Evolutionary conservation across 1,140 invertebrate genomes (phyloP), one percentile per base, ranked within the genome.

Genomic region (Calycopis cecrops): DNA sequence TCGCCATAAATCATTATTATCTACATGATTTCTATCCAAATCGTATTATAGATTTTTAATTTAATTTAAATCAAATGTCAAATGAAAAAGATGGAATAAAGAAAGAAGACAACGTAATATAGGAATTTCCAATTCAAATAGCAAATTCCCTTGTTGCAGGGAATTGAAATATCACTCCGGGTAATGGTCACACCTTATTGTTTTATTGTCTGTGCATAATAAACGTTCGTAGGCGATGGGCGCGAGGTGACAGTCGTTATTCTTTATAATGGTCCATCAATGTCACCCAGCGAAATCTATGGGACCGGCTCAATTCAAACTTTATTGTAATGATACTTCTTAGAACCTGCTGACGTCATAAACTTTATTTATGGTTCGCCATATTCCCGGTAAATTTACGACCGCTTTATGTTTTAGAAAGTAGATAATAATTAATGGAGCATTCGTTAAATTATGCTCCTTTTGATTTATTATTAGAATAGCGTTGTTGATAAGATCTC

Each of bases 201-300:
- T 69, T 71, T 71, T 67, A 71, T 69, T 64, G 63, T 59, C 48
- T 55, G 63, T 59, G 58, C 52, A 60, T 62, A 64, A 69, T 69
- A 65, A 71, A 71, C 55, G 48, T 35, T 44, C 52, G 28, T 21
- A 35, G 34, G 28, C 34, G 48, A 33, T 35, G 48, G 48, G 59
- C 47, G 65, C 57, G 61, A 57, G 60, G 60, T 59, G 47, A 56
- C 50, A 56, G 56, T 66, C 58, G 52, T 69, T 61, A 59, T 55
- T 18, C 52, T 33, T 53, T 35, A 57, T 64, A 57, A 59, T 63
- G 57, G 49, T 55, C 52, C 59, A 62, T 63, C 63, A 65, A 67
- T 62, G 59, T 52, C 57, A 37, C 48, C 34, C 38, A 10, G 52
- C 8, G 28, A 44, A 59, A 37, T 62, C 58, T 65, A 60, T 65